Evolutionary conservation across 2,888 invertebrate genomes (phyloP).

Genomic region (Punctoribates punctum): DNA sequence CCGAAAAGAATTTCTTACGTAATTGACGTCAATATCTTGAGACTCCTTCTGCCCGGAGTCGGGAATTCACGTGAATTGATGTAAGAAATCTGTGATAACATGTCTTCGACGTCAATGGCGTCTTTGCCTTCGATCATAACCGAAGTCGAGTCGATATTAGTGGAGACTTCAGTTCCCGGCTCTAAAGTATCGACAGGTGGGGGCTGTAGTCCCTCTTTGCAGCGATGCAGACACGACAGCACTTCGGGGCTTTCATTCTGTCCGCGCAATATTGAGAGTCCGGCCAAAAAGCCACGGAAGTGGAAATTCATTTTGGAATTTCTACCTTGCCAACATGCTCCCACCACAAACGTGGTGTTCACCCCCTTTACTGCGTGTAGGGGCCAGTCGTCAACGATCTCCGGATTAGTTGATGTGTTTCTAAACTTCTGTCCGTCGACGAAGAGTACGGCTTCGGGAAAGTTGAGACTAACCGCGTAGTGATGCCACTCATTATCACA

Average conservation of each 20-base stretch:
- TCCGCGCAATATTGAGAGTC: slow-evolving; percentile 73
- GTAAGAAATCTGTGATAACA: slow-evolving; percentile 78
- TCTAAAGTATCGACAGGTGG: slow-evolving; percentile 70
- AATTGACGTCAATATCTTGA: slow-evolving; percentile 74
- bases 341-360: slow-evolving; percentile 87
- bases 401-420: slow-evolving; percentile 74
- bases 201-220: slow-evolving; percentile 75
- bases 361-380: slow-evolving; percentile 90
- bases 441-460: slow-evolving; percentile 76
- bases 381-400: slow-evolving; percentile 99
- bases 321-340: slow-evolving; percentile 93
- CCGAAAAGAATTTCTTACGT: slow-evolving; percentile 57
- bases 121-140: slow-evolving; percentile 88
- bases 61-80: slow-evolving; percentile 86
- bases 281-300: slow-evolving; percentile 82
- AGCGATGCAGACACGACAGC: slow-evolving; percentile 71
- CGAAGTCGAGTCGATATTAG: slow-evolving; percentile 68
- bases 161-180: slow-evolving; percentile 58
- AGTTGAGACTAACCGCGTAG: slow-evolving; percentile 87
- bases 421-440: slow-evolving; percentile 77
- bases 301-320: slow-evolving; percentile 74
- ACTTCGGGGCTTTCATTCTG: slow-evolving; percentile 70
- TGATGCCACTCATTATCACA: slow-evolving; percentile 99
- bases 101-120: slow-evolving; percentile 74
- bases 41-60: slow-evolving; percentile 87